phyloP scores from a whole-genome alignment of 2,797 vertebrate species.

The Columba guinea region DNA sequence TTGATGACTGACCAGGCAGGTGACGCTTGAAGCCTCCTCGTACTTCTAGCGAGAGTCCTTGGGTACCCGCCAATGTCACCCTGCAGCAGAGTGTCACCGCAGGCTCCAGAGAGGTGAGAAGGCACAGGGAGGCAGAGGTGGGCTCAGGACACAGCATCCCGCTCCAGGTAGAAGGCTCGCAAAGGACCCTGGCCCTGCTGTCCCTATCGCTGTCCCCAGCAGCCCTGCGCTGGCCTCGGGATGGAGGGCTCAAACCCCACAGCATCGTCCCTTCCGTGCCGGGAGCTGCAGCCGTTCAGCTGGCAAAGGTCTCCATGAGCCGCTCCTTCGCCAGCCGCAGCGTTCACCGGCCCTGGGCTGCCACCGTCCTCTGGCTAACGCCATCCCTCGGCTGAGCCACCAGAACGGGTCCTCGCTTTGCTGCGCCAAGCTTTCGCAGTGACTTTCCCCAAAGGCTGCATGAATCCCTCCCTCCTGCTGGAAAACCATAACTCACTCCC shows the following conservation, averaged over 20 bases:
- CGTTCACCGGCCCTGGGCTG: accelerated
- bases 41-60: not conserved
- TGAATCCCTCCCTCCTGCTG: not conserved
- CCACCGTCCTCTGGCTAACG: too few relatives aligned
- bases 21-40: not conserved
- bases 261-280: accelerated
- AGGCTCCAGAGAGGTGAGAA: not conserved
- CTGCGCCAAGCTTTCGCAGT: not conserved
- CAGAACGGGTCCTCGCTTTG: accelerated
- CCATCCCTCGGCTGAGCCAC: accelerated
- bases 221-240: not conserved
- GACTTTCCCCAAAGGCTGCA: not conserved
- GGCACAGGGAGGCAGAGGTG: accelerated
- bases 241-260: accelerated
- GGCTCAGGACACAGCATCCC: not conserved
- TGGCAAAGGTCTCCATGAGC: accelerated
- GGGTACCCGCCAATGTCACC: not conserved
- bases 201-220: not conserved
- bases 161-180: not conserved
- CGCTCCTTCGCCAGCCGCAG: accelerated
- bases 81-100: not conserved
- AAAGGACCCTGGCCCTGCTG: not conserved
- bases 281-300: not conserved
- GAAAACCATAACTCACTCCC: not conserved
- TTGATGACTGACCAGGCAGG: accelerated